Evolutionary conservation across 2,888 invertebrate genomes (phyloP).

Genomic region (Megaustenia siamemsis): DNA sequence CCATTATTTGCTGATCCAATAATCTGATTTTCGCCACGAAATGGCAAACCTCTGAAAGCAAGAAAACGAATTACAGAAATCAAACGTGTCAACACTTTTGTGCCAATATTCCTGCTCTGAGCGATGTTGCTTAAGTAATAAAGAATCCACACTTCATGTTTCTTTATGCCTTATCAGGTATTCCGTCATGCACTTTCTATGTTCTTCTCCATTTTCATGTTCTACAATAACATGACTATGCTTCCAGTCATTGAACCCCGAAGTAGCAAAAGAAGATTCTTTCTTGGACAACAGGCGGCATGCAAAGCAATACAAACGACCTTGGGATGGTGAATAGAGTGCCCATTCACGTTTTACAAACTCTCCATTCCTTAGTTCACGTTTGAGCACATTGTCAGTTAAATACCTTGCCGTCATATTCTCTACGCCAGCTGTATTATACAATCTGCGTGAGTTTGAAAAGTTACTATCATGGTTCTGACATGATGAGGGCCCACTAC

Average conservation of each 20-base stretch:
- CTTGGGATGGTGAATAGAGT: neutral
- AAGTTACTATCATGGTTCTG: neutral
- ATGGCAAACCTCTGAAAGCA: too few species aligned
- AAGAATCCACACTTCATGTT: neutral
- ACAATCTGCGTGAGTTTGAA: constrained; percentile 9
- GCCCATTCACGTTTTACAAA: constrained; percentile 1
- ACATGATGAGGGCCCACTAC: constrained; percentile 2
- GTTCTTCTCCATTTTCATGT: too few species aligned
- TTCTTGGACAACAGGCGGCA: neutral
- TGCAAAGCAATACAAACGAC: neutral
- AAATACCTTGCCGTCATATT: too few species aligned
- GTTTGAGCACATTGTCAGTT: too few species aligned
- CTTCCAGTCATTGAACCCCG: neutral
- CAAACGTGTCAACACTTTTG: neutral
- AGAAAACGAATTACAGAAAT: neutral
- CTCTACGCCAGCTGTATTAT: neutral
- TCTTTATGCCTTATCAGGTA: neutral
- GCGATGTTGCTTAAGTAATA: neutral
- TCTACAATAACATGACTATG: neutral
- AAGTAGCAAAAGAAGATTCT: constrained; percentile 4
- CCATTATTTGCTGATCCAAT: too few species aligned
- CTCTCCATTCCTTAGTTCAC: neutral
- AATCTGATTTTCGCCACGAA: too few species aligned
- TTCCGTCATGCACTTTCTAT: too few species aligned
- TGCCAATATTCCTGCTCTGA: constrained; percentile 6